Evolutionary conservation across 2,113 vertebrate species (phyloP), one percentile per base, ranked within the genome.

Genomic region (Boulengeromyrus knoepffleri): DNA sequence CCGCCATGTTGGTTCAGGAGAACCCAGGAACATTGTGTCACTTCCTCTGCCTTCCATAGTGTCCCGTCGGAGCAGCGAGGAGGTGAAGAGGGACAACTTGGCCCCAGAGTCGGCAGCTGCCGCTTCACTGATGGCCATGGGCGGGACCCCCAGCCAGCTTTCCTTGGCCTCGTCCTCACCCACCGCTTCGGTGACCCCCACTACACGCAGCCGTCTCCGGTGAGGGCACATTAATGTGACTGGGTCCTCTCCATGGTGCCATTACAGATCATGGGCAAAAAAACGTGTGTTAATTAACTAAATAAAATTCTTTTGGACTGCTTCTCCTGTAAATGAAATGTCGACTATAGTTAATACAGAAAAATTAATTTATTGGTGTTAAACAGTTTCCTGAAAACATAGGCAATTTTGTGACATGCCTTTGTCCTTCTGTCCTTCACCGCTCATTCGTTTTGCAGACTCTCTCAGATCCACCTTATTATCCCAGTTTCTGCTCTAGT

Each of bases 101-200:
- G 95, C 96, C 1, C 89, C 97, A 0, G 98, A 99, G 24, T 97
- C 96, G 6, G 91, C 96, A 0, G 95, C 97, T 17, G 94, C 97
- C 0, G 94, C 97, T 56, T 97, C 97, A 7, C 95, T 99, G 1
- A 97, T 99, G 95, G 95, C 96, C 0, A 97, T 99, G 95, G 97
- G 96, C 3, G 96, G 97, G 88, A 95, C 96, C 0, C 97, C 97
- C 0, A 97, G 98, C 6, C 97, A 98, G 49, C 95, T 98, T 0
- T 97, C 98, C 0, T 94, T 97, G 15, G 96, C 97, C 0, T 96
- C 93, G 66, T 92, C 97, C 24, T 96, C 98, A 84, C 97, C 98
- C 21, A 98, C 98, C 0, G 98, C 98, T 0, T 99, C 98, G 0
- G 95, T 99, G 92, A 98, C 98, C 12, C 98, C 98, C 47, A 99